Conservation (phyloP, 2,797 vertebrate species). For the Phataginus tetradactyla region DNA sequence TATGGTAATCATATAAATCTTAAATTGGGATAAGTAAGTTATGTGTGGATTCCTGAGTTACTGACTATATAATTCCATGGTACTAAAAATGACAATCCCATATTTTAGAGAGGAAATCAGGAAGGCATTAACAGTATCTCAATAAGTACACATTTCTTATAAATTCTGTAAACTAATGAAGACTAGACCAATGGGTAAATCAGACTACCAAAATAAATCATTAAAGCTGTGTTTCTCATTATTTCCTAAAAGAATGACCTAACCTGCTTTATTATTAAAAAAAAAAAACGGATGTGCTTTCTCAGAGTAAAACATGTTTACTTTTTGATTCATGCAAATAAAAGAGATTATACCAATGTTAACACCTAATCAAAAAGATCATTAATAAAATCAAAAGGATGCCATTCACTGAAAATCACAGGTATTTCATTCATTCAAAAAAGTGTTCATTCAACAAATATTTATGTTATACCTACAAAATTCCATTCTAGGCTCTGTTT, state of each 20-base stretch:
- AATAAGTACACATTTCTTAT: constrained; percentile 11
- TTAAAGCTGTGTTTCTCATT: neutral
- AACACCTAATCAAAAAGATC: neutral
- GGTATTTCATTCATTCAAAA: neutral
- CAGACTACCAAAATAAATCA: constrained; percentile 8
- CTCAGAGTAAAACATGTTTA: constrained; percentile 3
- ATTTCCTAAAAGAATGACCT: constrained; percentile 5
- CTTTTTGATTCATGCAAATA: constrained; percentile 27
- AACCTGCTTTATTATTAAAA: neutral
- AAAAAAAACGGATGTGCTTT: neutral
- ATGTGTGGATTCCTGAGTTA: neutral
- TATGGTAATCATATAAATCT: neutral
- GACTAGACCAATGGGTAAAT: neutral
- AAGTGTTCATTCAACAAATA: constrained; percentile 33
- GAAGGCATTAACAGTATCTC: neutral
- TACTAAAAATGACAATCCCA: neutral
- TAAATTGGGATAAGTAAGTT: neutral
- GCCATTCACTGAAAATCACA: constrained; percentile 14
- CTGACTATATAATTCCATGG: neutral
- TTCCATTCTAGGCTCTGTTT: neutral
- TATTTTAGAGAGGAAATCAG: neutral
- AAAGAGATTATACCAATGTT: neutral
- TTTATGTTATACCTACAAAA: neutral
- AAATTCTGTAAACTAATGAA: constrained; percentile 15
- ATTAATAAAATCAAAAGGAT: constrained; percentile 30